These are phyloP conservation scores for Tetrax tetrax DNA, from an alignment of 2,113 vertebrate genomes.

Conservation along the genomic window DNA sequence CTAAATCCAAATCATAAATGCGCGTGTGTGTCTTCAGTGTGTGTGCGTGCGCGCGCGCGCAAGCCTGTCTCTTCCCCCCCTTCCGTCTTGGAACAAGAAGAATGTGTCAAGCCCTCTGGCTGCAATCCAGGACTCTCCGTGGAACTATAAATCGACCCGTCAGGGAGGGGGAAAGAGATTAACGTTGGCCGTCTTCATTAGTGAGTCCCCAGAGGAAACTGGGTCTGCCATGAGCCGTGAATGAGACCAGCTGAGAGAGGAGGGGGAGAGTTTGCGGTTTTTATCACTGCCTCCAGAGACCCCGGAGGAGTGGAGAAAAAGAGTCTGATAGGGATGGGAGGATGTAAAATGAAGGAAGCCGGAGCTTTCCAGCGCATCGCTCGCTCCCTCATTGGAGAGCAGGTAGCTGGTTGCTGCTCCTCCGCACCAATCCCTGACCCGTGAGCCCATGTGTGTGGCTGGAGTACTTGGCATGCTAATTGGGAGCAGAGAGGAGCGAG, in stretches of 20 bases:
- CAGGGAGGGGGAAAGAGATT: slow-evolving; percentile 82
- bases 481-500: slow-evolving; percentile 75
- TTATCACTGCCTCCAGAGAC: slow-evolving; percentile 71
- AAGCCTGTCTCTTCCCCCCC: not conserved
- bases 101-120: slow-evolving; percentile 82
- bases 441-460: slow-evolving; percentile 73
- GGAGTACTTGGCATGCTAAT: slow-evolving; percentile 82
- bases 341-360: slow-evolving; percentile 71
- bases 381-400: slow-evolving; percentile 60
- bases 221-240: slow-evolving; percentile 75
- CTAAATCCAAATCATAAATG: slow-evolving; percentile 27
- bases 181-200: slow-evolving; percentile 85
- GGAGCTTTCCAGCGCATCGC: slow-evolving; percentile 50
- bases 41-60: not conserved
- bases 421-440: slow-evolving; percentile 72
- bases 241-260: slow-evolving; percentile 77
- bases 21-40: not conserved
- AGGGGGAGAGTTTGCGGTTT: slow-evolving; percentile 61
- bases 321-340: slow-evolving; percentile 65
- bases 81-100: slow-evolving; percentile 70
- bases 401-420: slow-evolving; percentile 68
- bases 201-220: slow-evolving; percentile 76
- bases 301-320: slow-evolving; percentile 59
- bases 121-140: slow-evolving; percentile 78
- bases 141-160: slow-evolving; percentile 86